phyloP scores from a whole-genome alignment of 2,888 invertebrate genomes.

The Acrocyrtus sp. region DNA sequence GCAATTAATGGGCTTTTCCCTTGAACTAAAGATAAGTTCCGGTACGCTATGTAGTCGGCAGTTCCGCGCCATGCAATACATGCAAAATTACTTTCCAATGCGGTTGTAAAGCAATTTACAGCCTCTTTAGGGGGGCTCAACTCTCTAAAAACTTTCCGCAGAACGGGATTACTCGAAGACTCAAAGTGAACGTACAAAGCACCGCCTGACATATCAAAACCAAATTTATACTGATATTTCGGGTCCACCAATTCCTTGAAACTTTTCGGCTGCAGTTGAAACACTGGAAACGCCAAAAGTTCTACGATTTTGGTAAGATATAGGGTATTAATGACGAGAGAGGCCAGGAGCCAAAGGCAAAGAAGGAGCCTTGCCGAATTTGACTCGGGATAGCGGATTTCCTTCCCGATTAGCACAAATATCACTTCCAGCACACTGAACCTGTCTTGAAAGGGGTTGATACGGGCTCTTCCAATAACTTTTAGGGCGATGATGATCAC shows the following conservation, averaged over 20 bases:
- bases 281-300: slow-evolving; percentile 19
- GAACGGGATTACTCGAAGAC: slow-evolving; percentile 10
- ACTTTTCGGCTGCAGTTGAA: slow-evolving; percentile 3
- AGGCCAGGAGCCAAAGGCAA: slow-evolving; percentile 1
- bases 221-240: neutral
- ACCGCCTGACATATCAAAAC: slow-evolving; percentile 19
- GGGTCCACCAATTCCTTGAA: slow-evolving; percentile 22
- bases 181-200: slow-evolving; percentile 13
- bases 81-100: slow-evolving; percentile 31
- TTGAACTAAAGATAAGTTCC: slow-evolving; percentile 27
- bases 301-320: slow-evolving; percentile 22
- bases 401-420: slow-evolving; percentile 6
- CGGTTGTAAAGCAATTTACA: neutral
- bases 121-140: slow-evolving; percentile 1
- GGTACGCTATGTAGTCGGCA: slow-evolving; percentile 33
- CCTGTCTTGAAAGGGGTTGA: neutral
- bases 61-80: slow-evolving; percentile 36
- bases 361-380: neutral
- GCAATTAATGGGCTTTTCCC: slow-evolving; percentile 29
- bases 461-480: neutral
- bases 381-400: neutral
- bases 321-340: slow-evolving; percentile 3
- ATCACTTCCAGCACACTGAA: neutral
- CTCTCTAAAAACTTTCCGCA: slow-evolving; percentile 7
- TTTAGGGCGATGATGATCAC: slow-evolving; percentile 2